Evolutionary conservation across 2,113 vertebrate species (phyloP).

Genomic region (Cricetomys ansorgei): DNA sequence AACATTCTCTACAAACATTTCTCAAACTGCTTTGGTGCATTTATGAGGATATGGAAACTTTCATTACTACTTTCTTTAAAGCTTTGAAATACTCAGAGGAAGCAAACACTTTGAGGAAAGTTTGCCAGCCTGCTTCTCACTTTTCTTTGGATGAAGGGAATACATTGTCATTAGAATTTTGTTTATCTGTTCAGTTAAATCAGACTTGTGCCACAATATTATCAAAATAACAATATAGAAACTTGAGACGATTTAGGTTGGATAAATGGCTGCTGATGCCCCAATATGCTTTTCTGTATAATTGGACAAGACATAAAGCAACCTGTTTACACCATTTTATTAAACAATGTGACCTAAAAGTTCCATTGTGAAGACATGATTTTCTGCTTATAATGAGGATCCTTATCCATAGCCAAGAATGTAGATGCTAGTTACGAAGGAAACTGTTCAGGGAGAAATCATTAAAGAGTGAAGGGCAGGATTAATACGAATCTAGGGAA

Average conservation of each 20-base stretch:
- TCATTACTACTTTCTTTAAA: constrained; percentile 53
- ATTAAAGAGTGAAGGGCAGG: background rate
- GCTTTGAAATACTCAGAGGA: constrained; percentile 53
- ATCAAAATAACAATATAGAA: constrained; percentile 39
- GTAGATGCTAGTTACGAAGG: background rate
- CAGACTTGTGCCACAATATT: background rate
- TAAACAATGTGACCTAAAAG: background rate
- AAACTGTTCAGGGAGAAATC: background rate
- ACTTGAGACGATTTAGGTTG: background rate
- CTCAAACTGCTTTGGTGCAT: constrained; percentile 43
- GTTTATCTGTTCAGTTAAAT: constrained; percentile 7
- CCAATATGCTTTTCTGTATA: background rate
- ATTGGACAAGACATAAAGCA: background rate
- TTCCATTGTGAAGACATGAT: background rate
- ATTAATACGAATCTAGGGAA: background rate
- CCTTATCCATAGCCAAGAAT: background rate
- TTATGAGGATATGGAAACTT: constrained; percentile 64
- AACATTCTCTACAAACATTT: constrained; percentile 70
- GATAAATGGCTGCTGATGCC: background rate
- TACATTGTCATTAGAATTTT: constrained; percentile 32
- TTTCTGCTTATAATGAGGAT: background rate
- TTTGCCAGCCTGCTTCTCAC: constrained; percentile 46
- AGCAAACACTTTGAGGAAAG: constrained; percentile 70
- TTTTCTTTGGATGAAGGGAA: constrained; percentile 11
- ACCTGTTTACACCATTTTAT: background rate